phyloP scores from a whole-genome alignment of 2,888 invertebrate genomes.

The Clostera curtula region DNA sequence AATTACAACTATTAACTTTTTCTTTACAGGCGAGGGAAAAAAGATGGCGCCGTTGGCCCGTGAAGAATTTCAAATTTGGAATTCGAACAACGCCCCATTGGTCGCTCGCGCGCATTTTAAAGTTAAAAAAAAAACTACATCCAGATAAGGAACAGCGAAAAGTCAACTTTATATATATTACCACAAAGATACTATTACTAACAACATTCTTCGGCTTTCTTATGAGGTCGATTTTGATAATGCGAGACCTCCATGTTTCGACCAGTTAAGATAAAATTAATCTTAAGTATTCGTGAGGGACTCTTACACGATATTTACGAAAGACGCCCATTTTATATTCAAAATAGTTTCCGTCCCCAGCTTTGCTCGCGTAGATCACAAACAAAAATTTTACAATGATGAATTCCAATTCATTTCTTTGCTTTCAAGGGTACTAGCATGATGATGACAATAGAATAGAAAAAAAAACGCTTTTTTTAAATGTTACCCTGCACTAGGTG shows the following conservation, averaged over 20 bases:
- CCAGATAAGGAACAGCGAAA: conserved; percentile 3
- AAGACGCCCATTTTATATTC: conserved; percentile 15
- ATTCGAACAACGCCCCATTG: conserved; percentile 39
- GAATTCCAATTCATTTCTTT: no score
- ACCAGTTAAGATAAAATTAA: conserved; percentile 42
- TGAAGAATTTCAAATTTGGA: conserved; percentile 46
- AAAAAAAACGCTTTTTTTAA: no score
- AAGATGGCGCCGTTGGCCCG: conserved; percentile 43
- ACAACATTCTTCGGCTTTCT: no score
- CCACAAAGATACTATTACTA: conserved; percentile 13
- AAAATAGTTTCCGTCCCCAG: no score
- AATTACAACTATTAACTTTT: conserved; percentile 12
- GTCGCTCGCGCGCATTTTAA: conserved; percentile 38
- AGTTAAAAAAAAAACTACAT: conserved; percentile 20
- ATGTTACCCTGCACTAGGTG: no score
- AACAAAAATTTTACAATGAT: no score
- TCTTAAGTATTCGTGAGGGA: conserved; percentile 46
- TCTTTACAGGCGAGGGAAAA: conserved; percentile 18
- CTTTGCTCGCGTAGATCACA: no score
- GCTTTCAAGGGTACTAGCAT: no score
- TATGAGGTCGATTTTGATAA: no score
- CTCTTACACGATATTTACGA: conserved; percentile 31
- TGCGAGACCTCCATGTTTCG: conserved; percentile 34
- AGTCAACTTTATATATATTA: conserved; percentile 9
- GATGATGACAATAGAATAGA: no score